phyloP scores from a whole-genome alignment of 2,888 invertebrate genomes.

The Congeria kusceri region DNA sequence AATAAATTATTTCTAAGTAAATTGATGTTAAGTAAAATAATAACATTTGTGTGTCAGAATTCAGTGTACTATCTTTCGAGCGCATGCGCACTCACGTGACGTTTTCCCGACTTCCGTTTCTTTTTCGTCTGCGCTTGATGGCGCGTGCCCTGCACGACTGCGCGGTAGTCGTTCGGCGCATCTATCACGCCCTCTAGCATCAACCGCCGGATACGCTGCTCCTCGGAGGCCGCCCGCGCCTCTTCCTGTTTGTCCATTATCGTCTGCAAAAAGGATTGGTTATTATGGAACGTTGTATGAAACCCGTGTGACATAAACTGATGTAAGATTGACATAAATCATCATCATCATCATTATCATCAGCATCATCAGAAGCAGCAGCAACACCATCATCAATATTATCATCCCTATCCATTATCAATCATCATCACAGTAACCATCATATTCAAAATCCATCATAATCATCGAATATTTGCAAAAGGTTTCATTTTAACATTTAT shows the following conservation, averaged over 20 bases:
- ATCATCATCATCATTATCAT: slow-evolving; percentile 3
- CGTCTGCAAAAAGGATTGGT: slow-evolving; percentile 39
- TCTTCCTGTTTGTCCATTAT: slow-evolving; percentile 67
- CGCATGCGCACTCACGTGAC: slow-evolving; percentile 30
- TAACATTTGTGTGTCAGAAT: background rate
- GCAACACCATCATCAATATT: too few species aligned
- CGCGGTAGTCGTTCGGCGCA: slow-evolving; percentile 51
- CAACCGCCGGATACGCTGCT: slow-evolving; percentile 61
- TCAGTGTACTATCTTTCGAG: background rate
- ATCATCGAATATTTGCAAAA: too few species aligned
- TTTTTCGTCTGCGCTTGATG: slow-evolving; percentile 44
- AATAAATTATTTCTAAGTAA: too few species aligned
- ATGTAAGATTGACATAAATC: background rate
- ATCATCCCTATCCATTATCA: too few species aligned
- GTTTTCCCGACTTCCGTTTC: slow-evolving; percentile 44
- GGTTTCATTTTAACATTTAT: too few species aligned
- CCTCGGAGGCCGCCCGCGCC: slow-evolving; percentile 63
- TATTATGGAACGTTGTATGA: background rate
- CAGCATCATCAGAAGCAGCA: background rate
- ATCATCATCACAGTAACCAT: too few species aligned
- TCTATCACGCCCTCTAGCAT: slow-evolving; percentile 67
- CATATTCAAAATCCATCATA: background rate
- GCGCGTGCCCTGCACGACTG: slow-evolving; percentile 43
- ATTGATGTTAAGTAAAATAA: too few species aligned
- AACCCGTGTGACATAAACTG: background rate